Conservation (phyloP, 2,888 invertebrate genomes). For the Tetramorium bicarinatum region DNA sequence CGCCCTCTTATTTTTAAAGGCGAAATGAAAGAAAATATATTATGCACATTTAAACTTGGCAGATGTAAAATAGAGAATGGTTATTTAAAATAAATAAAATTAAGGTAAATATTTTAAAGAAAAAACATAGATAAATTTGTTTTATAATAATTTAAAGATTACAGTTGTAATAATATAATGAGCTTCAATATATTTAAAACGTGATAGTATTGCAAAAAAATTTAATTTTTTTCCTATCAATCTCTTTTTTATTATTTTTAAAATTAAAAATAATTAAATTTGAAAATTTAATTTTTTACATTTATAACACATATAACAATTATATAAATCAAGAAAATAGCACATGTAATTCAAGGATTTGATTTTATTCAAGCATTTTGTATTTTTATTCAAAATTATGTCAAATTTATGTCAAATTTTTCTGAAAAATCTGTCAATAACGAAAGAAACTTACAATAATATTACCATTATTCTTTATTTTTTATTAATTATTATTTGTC, state of each 20-base stretch:
- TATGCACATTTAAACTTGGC: neutral
- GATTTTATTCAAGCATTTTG: neutral
- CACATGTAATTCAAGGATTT: neutral
- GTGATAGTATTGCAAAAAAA: neutral
- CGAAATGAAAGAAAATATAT: conserved; percentile 27
- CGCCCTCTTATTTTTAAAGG: conserved; percentile 68
- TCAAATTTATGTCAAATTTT: neutral
- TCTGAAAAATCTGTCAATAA: neutral
- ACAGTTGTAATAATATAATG: neutral
- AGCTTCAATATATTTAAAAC: neutral
- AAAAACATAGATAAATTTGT: neutral
- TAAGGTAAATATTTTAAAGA: neutral
- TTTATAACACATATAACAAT: neutral
- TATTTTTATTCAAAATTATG: neutral
- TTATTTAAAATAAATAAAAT: neutral
- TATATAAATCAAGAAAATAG: neutral
- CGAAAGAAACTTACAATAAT: neutral
- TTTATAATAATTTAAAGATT: neutral
- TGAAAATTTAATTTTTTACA: neutral
- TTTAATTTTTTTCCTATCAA: neutral
- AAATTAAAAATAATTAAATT: neutral
- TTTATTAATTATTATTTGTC: too few relatives aligned
- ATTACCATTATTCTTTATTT: too few relatives aligned
- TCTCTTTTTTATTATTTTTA: neutral
- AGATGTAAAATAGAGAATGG: neutral